Conservation (phyloP, 2,888 invertebrate genomes). For the Congeria kusceri region DNA sequence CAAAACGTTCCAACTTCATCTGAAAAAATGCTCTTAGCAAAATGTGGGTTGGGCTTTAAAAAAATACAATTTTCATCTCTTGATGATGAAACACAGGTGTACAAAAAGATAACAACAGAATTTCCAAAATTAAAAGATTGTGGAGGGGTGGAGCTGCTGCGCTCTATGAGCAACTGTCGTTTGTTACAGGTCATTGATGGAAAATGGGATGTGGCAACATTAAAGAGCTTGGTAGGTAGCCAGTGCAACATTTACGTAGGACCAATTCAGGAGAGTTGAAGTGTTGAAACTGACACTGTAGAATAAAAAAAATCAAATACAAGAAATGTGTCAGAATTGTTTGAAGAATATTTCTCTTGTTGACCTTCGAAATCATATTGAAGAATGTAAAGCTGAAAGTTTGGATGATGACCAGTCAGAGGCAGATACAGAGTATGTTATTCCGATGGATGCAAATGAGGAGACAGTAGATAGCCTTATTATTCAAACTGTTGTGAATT, state of each 20-base stretch:
- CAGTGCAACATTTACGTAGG: constrained; percentile 11
- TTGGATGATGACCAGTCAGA: no score
- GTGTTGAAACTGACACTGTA: not conserved
- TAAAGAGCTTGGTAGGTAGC: constrained; percentile 9
- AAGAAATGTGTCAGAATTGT: constrained; percentile 12
- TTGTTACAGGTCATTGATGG: constrained; percentile 6
- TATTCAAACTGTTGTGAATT: no score
- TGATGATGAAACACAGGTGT: constrained; percentile 16
- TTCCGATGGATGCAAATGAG: no score
- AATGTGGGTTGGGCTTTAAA: constrained; percentile 17
- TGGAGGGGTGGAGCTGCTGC: constrained; percentile 16
- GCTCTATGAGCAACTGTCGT: constrained; percentile 6
- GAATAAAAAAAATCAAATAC: constrained; percentile 3
- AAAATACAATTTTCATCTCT: constrained; percentile 8
- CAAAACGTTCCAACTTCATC: constrained; percentile 2
- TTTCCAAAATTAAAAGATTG: constrained; percentile 15
- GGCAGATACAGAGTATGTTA: no score
- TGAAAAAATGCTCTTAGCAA: constrained; percentile 9
- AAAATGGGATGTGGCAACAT: constrained; percentile 12
- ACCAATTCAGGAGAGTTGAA: not conserved
- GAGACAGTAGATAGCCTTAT: no score
- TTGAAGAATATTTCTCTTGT: constrained; percentile 3
- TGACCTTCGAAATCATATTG: constrained; percentile 5
- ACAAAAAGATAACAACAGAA: constrained; percentile 8
- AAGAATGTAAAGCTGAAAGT: no score